These are phyloP conservation scores for Crioceris asparagi DNA, from an alignment of 2,888 invertebrate species.

Conservation along the genomic window DNA sequence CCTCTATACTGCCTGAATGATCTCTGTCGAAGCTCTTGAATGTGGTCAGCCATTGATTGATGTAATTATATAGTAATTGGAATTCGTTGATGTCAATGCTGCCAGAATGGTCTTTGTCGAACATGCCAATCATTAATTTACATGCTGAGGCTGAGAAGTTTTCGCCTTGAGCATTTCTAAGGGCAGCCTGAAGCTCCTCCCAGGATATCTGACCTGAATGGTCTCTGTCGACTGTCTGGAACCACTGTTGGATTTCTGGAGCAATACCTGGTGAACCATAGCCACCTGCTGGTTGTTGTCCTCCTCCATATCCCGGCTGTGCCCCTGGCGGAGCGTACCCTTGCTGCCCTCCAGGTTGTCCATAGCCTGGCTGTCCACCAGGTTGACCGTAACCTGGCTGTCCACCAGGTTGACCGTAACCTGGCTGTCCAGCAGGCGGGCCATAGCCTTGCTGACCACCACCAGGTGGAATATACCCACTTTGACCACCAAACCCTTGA, in stretches of 20 bases:
- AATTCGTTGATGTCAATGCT: slow-evolving; percentile 77
- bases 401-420: too few relatives aligned
- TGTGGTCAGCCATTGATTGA: slow-evolving; percentile 79
- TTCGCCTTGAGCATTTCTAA: slow-evolving; percentile 78
- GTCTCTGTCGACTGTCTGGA: slow-evolving; percentile 70
- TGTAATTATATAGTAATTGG: slow-evolving; percentile 74
- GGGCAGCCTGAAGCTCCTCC: slow-evolving; percentile 63
- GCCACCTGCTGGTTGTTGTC: too few relatives aligned
- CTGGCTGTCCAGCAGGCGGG: too few relatives aligned
- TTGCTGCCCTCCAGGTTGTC: too few relatives aligned
- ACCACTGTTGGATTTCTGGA: slow-evolving; percentile 77
- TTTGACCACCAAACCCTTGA: too few relatives aligned
- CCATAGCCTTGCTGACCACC: too few relatives aligned
- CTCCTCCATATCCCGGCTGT: too few relatives aligned
- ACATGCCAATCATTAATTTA: slow-evolving; percentile 84
- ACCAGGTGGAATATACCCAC: too few relatives aligned
- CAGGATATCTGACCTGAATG: slow-evolving; percentile 73
- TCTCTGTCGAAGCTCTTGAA: slow-evolving; percentile 81
- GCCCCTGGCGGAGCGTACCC: too few relatives aligned
- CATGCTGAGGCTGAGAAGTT: slow-evolving; percentile 75
- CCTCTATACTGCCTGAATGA: slow-evolving; percentile 75
- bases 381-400: too few relatives aligned
- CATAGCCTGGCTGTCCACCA: too few relatives aligned
- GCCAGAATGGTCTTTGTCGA: slow-evolving; percentile 75
- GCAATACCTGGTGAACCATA: slow-evolving; percentile 41